Base-by-base conservation (phyloP, 2,113 vertebrate genomes). In the Potamarius usumacintae region DNA sequence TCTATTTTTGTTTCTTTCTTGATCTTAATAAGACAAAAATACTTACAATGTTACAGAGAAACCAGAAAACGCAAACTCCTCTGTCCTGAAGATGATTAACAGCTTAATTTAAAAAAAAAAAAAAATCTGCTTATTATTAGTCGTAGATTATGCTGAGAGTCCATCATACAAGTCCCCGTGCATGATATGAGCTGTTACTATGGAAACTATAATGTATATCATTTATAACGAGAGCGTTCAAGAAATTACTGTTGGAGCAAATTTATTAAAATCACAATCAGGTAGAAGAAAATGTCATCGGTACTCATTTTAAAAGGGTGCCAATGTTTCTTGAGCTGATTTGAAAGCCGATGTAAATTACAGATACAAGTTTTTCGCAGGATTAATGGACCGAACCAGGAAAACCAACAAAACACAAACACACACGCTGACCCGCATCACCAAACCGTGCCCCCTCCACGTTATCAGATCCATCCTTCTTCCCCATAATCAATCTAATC, bases 401-500 rank as follows among this genome's bases (percentile, higher is more conserved):
- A 77, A 84, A 48, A 86, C 84, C 82, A 82, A 76, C 27, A 81
- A 77, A 86, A 62, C 80, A n/a, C 87, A 42, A 42, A 42, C 42
- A 42, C 42, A 42, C 42, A 88, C 10, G 60, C 7, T 7, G 22
- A 80, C 83, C 72, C 86, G 4, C 42, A 0, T 17, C 77, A 27
- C 27, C 77, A 62, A 4, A 34, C 27, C 30, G 17, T 30, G 62
- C 58, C 27, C 81, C 53, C 14, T 78, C 62, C 58, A 52, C 50
- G 55, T 76, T 86, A 76, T 90, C 71, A 22, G 89, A 69, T 88
- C 86, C 22, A 42, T 82, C 84, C 86, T 22, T 83, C 82, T 84
- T 79, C 82, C 92, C 12, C 87, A 87, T 92, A 94, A 95, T 96
- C 95, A 94, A 94, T 95, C 92, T 93, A 94, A 95, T 95, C 94